These are phyloP conservation scores for Therioaphis trifolii DNA, from an alignment of 2,888 invertebrate species.

Conservation along the genomic window DNA sequence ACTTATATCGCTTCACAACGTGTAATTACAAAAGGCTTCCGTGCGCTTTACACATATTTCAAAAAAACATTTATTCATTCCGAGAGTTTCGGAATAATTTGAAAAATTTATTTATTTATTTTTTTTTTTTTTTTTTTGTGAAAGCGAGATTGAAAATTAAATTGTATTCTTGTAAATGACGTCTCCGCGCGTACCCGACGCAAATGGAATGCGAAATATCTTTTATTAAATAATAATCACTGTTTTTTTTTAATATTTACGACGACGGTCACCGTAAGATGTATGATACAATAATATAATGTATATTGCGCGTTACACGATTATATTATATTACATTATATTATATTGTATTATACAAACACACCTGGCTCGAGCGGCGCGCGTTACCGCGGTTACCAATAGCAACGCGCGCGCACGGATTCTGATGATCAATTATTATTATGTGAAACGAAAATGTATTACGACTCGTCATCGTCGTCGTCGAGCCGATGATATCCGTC, in stretches of 20 bases:
- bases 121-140: too few species aligned
- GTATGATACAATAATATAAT: too few species aligned
- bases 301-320: too few species aligned
- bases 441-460: not conserved
- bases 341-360: too few species aligned
- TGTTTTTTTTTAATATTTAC: constrained; percentile 28
- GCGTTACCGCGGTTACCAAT: too few species aligned
- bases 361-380: too few species aligned
- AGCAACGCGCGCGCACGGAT: too few species aligned
- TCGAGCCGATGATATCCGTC: not conserved
- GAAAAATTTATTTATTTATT: constrained; percentile 26
- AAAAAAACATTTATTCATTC: constrained; percentile 24
- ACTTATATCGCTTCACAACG: not conserved
- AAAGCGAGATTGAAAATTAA: not conserved
- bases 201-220: constrained; percentile 11
- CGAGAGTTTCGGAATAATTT: constrained; percentile 29
- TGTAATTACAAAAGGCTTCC: not conserved
- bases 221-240: constrained; percentile 2
- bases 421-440: too few species aligned
- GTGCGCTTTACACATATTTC: constrained; percentile 12
- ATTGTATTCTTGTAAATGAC: not conserved
- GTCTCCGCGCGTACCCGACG: not conserved
- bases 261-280: not conserved
- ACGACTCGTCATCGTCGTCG: not conserved
- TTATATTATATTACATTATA: too few species aligned